Evolutionary conservation across 2,888 invertebrate genomes (phyloP).

Genomic region (Eristalis tenax): DNA sequence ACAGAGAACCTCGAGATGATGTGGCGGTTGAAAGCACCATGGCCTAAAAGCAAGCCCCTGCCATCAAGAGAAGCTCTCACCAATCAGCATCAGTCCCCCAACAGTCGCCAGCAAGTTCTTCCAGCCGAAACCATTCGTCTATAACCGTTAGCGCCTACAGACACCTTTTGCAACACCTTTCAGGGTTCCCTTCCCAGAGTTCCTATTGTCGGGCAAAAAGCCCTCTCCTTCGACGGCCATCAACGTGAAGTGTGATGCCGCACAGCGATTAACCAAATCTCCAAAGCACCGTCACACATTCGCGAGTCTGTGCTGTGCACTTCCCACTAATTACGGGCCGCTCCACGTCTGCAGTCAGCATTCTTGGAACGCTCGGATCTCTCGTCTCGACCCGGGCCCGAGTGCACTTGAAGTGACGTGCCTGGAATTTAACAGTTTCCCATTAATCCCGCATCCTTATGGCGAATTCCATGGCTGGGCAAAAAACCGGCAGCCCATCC

Average conservation of each 20-base stretch:
- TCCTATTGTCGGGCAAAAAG: background rate
- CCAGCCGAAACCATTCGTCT: too few species aligned
- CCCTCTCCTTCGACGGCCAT: background rate
- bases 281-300: background rate
- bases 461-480: background rate
- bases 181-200: background rate
- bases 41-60: too few species aligned
- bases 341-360: background rate
- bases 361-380: background rate
- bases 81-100: too few species aligned
- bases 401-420: background rate
- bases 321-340: background rate
- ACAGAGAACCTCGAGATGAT: too few species aligned
- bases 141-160: too few species aligned
- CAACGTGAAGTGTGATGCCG: background rate
- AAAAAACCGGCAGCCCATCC: background rate
- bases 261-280: background rate
- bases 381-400: background rate
- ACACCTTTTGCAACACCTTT: background rate
- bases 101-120: too few species aligned
- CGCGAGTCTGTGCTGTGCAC: background rate
- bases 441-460: constrained; percentile 9
- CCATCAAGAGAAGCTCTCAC: too few species aligned
- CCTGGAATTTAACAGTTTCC: background rate
- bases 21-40: too few species aligned